A percentile compares a stretch with the other conserved stretches of the same genome.
Conservation (phyloP, 2,797 vertebrate species). For the Sandelia bainsii region DNA sequence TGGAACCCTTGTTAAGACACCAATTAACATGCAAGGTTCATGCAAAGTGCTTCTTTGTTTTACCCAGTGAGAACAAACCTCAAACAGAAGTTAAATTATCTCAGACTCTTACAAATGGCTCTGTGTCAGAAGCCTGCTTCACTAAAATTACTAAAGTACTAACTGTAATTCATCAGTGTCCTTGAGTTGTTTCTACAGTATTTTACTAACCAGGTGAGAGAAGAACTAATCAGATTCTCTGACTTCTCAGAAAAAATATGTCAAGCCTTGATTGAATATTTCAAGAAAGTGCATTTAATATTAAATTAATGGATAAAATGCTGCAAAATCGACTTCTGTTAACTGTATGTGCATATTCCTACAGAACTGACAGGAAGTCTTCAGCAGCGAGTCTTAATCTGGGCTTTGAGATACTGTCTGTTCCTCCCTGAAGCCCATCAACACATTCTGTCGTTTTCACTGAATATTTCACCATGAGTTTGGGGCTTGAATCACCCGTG, state of each 20-base stretch:
- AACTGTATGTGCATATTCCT: conserved; percentile 33
- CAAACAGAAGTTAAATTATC: conserved; percentile 11
- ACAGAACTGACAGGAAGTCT: not conserved
- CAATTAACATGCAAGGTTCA: not conserved
- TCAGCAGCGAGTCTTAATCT: conserved; percentile 8
- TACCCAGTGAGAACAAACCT: not conserved
- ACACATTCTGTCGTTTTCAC: conserved; percentile 11
- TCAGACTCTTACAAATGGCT: conserved; percentile 8
- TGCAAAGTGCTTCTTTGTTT: too few relatives aligned
- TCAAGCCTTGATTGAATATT: conserved; percentile 37
- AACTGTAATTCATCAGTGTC: conserved; percentile 16
- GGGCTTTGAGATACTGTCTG: conserved; percentile 16
- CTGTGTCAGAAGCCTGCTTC: conserved; percentile 7
- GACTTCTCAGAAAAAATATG: conserved; percentile 32
- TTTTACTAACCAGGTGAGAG: conserved; percentile 12
- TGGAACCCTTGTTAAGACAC: conserved; percentile 1
- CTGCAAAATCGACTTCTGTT: conserved; percentile 24
- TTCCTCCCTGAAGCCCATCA: conserved; percentile 30
- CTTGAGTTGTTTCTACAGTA: conserved; percentile 2
- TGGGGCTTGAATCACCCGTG: not conserved
- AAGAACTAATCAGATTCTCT: conserved; percentile 13
- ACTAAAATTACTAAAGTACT: not conserved
- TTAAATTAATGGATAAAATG: conserved; percentile 27
- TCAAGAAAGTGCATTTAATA: conserved; percentile 19
- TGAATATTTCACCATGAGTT: conserved; percentile 37